These are phyloP conservation scores for Podarcis raffonei DNA, from an alignment of 2,113 vertebrate species.

Conservation along the genomic window DNA sequence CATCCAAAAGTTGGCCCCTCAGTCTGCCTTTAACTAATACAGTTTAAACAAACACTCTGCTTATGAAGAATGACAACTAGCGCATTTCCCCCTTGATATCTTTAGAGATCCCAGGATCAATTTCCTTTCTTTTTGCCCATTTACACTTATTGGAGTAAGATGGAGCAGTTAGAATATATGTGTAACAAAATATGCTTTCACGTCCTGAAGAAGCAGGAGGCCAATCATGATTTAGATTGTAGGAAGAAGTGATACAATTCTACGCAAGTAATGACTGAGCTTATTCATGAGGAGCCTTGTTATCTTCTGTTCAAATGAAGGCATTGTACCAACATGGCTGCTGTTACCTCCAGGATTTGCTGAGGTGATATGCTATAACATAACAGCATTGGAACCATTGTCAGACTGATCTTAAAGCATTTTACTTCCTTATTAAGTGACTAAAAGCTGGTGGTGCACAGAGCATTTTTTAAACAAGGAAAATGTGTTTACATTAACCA, in stretches of 20 bases:
- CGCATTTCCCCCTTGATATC: slow-evolving; percentile 49
- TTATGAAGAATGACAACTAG: slow-evolving; percentile 51
- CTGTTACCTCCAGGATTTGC: neutral
- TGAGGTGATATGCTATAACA: neutral
- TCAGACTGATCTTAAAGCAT: neutral
- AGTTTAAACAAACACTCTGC: slow-evolving; percentile 62
- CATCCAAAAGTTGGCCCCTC: slow-evolving; percentile 60
- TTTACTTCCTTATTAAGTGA: neutral
- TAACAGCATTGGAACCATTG: neutral
- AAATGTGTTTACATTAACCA: neutral
- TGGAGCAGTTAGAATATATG: slow-evolving; percentile 9
- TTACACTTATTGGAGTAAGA: neutral
- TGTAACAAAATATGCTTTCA: slow-evolving; percentile 34
- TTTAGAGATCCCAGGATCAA: slow-evolving; percentile 46
- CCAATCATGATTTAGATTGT: slow-evolving; percentile 1
- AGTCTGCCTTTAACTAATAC: slow-evolving; percentile 60
- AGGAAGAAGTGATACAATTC: neutral
- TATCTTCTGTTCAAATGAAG: slow-evolving; percentile 15
- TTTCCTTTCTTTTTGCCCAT: slow-evolving; percentile 37
- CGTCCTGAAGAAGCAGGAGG: slow-evolving; percentile 13
- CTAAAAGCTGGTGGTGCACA: neutral
- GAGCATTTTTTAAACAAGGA: neutral
- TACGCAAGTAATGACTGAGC: neutral
- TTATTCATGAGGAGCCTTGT: neutral
- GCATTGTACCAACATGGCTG: neutral